Base-by-base conservation (phyloP, 1,140 invertebrate genomes). In the Colletes latitarsis region DNA sequence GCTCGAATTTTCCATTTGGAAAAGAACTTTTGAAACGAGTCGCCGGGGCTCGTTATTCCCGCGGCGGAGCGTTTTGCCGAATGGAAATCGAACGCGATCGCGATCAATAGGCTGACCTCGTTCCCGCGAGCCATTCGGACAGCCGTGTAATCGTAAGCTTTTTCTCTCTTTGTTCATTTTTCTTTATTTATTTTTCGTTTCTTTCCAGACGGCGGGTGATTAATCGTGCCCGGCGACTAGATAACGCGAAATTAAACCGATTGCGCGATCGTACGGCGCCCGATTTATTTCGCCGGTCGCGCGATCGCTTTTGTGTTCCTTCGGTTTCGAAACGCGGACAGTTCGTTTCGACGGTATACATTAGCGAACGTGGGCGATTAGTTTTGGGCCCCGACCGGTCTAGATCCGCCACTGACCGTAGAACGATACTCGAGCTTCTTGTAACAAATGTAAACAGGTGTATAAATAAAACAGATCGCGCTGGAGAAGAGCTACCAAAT, bases 161-260 rank as follows among this genome's bases (percentile, higher is more conserved):
- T 67, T 67, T 67, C 69, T 82, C 74, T 84, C 70, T 75, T 70
- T 58, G n/a, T 58, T 55, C 21, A 5, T 19, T 49, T 21, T 8
- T 77, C 21, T 64, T 66, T 30, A 30, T 30, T 30, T 30, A 30
- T 17, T 10, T 55, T 9, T 64, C 52, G n/a, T 52, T 60, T 9
- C 30, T 30, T 46, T 46, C 3, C 4, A 6, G 12, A 30, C 58
- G 43, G 15, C 71, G 64, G 30, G 66, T 84, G 83, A 85, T 85
- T 85, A 85, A 85, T 85, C 84, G 79, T 77, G 57, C 57, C 49
- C 52, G 46, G 62, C 39, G 74, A 82, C 53, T 69, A 85, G 79
- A 85, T 85, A 85, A 85, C 83, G 76, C 55, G 76, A 81, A 77
- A 72, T 73, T 87, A 76, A 87, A 74, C 82, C 70, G 58, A 75